Evolutionary conservation across 2,113 vertebrate species (phyloP), one percentile per base, ranked within the genome.

Genomic region (Corythoichthys intestinalis): DNA sequence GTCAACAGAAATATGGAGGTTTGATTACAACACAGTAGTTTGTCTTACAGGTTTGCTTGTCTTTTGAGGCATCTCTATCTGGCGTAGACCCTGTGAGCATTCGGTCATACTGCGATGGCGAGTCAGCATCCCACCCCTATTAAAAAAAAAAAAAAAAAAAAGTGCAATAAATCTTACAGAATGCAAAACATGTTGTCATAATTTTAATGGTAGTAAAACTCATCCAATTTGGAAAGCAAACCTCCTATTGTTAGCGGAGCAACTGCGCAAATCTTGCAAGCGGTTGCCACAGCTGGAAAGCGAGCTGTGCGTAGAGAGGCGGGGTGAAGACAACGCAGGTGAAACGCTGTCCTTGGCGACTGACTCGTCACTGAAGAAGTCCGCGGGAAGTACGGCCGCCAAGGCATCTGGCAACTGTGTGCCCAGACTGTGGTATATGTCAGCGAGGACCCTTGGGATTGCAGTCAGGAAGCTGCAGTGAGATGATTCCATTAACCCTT

Each of bases 281-380:
- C 90, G 84, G 44, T 93, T 93, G 3, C 67, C 86, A n/a, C 41
- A 20, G 1, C 80, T 79, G 0, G 79, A 84, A 60, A 67, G 65
- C 34, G 85, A 12, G 0, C 78, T 79, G 2, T 77, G 83, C 56
- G 82, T 50, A 8, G 93, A 93, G 15, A 91, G 81, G 0, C 75
- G 38, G 1, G 77, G 70, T 0, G 69, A 77, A 13, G 92, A 90
- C 63, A 77, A 69, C 1, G 86, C 80, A 1, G 95, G 90, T 39
- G 93, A 95, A 65, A 88, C 82, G 57, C 91, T 93, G 67, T 95
- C 94, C 73, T 93, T 91, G 35, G 88, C 79, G 64, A 95, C 2
- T 0, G 96, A 98, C 38, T 98, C 95, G 57, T 99, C 97, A 15
- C 96, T 96, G 83, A 98, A 95, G 87, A 98, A 95, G 72, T 96